These are phyloP conservation scores for Fragum fragum DNA, from an alignment of 2,888 invertebrate genomes.

Conservation along the genomic window DNA sequence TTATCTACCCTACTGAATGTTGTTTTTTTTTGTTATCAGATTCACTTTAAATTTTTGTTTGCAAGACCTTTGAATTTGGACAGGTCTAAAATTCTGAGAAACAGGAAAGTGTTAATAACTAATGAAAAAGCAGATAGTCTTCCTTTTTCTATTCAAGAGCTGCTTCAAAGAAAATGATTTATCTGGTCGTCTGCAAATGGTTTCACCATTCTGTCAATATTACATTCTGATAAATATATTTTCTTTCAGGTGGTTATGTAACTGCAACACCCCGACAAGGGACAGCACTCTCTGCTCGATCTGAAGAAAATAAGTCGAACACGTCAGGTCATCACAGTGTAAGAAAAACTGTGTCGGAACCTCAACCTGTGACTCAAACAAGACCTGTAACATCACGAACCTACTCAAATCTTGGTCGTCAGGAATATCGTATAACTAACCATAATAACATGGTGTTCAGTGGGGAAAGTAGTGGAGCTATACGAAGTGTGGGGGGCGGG, in stretches of 20 bases:
- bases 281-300: constrained; percentile 46
- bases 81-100: too few relatives aligned
- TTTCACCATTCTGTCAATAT: too few relatives aligned
- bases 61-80: too few relatives aligned
- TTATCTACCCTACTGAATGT: too few relatives aligned
- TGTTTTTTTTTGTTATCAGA: too few relatives aligned
- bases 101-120: too few relatives aligned
- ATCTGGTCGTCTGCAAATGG: too few relatives aligned
- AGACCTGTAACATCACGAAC: constrained; percentile 53
- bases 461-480: constrained; percentile 38
- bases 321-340: constrained; percentile 3
- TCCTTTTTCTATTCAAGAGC: too few relatives aligned
- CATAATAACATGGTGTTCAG: constrained; percentile 65
- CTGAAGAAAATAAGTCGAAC: constrained; percentile 33
- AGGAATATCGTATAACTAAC: constrained; percentile 62
- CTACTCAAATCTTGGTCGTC: constrained; percentile 48
- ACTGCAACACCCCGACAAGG: constrained; percentile 46
- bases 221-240: too few relatives aligned
- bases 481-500: constrained; percentile 21
- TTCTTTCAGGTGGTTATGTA: constrained; percentile 67
- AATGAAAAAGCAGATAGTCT: too few relatives aligned
- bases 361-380: constrained; percentile 37
- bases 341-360: constrained; percentile 52
- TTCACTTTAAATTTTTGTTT: too few relatives aligned
- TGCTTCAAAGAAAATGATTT: too few relatives aligned